A percentile compares a stretch with the other conserved stretches of the same genome.
Conservation (phyloP, 1,140 invertebrate species). For the Drosophila malerkotliana region DNA sequence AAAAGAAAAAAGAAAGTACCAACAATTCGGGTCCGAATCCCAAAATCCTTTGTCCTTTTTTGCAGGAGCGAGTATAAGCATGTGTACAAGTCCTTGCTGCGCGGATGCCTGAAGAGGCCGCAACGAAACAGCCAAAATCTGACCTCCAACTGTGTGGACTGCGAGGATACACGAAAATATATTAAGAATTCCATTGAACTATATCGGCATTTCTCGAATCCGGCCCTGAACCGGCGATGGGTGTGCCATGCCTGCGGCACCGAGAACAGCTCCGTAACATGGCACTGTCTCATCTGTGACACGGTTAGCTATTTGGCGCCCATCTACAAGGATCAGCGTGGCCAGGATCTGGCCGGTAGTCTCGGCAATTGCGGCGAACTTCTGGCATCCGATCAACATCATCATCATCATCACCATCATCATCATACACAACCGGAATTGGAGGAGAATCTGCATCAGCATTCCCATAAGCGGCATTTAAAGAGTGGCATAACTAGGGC, state of each 20-base stretch:
- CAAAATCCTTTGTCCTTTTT: constrained; percentile 17
- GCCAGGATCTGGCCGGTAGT: constrained; percentile 32
- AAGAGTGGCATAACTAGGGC: constrained; percentile 34
- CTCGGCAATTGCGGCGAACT: constrained; percentile 16
- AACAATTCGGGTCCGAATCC: constrained; percentile 21
- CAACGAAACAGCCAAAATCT: constrained; percentile 78
- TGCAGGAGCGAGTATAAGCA: constrained; percentile 56
- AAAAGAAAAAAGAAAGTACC: not conserved
- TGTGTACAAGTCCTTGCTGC: constrained; percentile 80
- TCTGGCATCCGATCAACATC: constrained; percentile 21
- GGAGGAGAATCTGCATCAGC: constrained; percentile 38
- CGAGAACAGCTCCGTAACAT: constrained; percentile 82
- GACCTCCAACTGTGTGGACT: constrained; percentile 74
- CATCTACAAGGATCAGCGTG: constrained; percentile 75
- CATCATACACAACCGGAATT: constrained; percentile 16
- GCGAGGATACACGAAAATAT: constrained; percentile 81
- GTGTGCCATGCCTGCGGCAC: constrained; percentile 74
- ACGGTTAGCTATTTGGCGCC: constrained; percentile 82
- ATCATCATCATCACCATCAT: constrained; percentile 22
- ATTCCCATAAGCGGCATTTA: constrained; percentile 57
- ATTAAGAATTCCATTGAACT: constrained; percentile 79
- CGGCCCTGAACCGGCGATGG: constrained; percentile 79
- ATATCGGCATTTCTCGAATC: constrained; percentile 81
- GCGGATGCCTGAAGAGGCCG: constrained; percentile 77
- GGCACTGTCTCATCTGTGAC: constrained; percentile 83